Base-by-base conservation (phyloP, 2,113 vertebrate species). In the Pelecanus crispus region DNA sequence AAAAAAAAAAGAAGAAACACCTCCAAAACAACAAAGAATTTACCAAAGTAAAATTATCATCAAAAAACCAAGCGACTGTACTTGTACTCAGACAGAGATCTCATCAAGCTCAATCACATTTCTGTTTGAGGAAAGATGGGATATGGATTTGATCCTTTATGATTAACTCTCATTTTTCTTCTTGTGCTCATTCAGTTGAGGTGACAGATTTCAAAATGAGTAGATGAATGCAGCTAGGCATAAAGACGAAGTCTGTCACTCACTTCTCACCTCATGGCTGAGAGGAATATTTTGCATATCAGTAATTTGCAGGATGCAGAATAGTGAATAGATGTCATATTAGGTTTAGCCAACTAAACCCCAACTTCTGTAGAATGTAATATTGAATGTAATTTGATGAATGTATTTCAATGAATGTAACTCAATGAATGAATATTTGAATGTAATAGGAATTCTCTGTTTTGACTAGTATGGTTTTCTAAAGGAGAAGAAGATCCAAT, bases 171-270 rank as follows among this genome's bases (percentile, higher is more conserved):
- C 26, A 50, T 79, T 94, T 92, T 80, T 82, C 71, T 83, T 93
- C 62, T 81, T 71, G 61, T 58, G 53, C 55, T 66, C 49, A 58
- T 91, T 82, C 83, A 70, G 40, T 52, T 72, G 94, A 95, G 70
- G 61, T 87, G 78, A 89, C 58, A 86, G 90, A 93, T 89, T 93
- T 90, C 52, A 92, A 92, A 94, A 86, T 32, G 24, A 95, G 87
- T 14, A 89, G 61, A 86, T 42, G 56, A 95, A 70, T 91, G 78
- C 66, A 88, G 62, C 2, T 10, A 68, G 45, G 74, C 81, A 90
- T 66, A 86, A 91, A 87, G 73, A 89, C 32, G 62, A 86, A 86
- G 71, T 82, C 83, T 95, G 62, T 92, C 91, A 92, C 70, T 53
- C 38, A 77, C 45, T 92, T 94, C 65, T 90, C 89, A 94, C 91